Evolutionary conservation across 2,888 invertebrate genomes (phyloP).

Genomic region (Caenorhabditis sp.): DNA sequence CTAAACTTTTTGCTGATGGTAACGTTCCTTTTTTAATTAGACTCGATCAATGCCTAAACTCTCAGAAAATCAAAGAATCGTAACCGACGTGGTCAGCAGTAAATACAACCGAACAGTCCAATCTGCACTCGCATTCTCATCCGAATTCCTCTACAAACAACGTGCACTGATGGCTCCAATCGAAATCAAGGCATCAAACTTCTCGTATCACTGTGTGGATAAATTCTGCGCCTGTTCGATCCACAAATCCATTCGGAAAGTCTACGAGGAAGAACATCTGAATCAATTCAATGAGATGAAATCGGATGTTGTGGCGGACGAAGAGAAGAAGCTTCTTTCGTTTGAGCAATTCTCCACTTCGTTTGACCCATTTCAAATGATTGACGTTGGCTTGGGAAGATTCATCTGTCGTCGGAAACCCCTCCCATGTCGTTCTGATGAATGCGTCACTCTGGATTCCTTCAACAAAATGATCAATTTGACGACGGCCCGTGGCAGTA

Average conservation of each 20-base stretch:
- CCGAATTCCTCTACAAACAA: slow-evolving; percentile 86
- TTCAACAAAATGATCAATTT: slow-evolving; percentile 66
- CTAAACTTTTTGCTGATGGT: slow-evolving; percentile 66
- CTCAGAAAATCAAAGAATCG: slow-evolving; percentile 54
- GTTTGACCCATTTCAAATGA: slow-evolving; percentile 62
- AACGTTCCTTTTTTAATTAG: no score
- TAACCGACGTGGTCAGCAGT: slow-evolving; percentile 86
- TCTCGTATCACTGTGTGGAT: slow-evolving; percentile 70
- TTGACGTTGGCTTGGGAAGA: slow-evolving; percentile 61
- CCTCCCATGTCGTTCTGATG: slow-evolving; percentile 53
- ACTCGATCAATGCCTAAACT: background rate
- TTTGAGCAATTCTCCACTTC: slow-evolving; percentile 26
- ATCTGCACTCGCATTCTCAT: slow-evolving; percentile 90
- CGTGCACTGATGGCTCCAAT: slow-evolving; percentile 44
- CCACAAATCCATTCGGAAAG: slow-evolving; percentile 51
- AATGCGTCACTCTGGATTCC: slow-evolving; percentile 54
- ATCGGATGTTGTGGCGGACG: slow-evolving; percentile 41
- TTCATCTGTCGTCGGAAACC: slow-evolving; percentile 57
- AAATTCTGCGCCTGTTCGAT: slow-evolving; percentile 63
- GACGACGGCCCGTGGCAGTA: slow-evolving; percentile 64
- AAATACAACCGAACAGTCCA: slow-evolving; percentile 93
- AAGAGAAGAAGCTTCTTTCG: slow-evolving; percentile 35
- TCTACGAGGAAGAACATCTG: slow-evolving; percentile 51
- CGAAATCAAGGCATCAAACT: slow-evolving; percentile 63
- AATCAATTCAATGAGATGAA: slow-evolving; percentile 42